phyloP scores from a whole-genome alignment of 2,888 invertebrate genomes.

The Epistrophe grossulariae region DNA sequence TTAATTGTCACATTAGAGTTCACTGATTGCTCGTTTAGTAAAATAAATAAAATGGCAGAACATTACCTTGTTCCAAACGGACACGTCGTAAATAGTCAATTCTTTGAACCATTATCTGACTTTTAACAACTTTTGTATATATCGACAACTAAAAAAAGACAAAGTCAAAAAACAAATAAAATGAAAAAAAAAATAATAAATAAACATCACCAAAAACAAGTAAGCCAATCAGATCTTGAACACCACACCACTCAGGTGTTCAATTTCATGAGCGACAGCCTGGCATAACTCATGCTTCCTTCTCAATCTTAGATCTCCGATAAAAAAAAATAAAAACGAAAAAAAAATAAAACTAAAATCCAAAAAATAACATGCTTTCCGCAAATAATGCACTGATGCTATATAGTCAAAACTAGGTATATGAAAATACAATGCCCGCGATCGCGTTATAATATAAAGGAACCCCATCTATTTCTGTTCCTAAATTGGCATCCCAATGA shows the following conservation, averaged over 20 bases:
- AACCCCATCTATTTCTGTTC: constrained; percentile 56
- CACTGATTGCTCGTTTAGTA: constrained; percentile 42
- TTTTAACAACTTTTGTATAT: constrained; percentile 52
- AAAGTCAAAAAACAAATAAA: too few relatives aligned
- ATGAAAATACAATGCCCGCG: constrained; percentile 31
- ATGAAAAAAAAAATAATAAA: background rate
- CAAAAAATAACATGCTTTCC: constrained; percentile 52
- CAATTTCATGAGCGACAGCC: constrained; percentile 75
- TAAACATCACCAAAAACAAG: constrained; percentile 56
- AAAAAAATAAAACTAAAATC: background rate
- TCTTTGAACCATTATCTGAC: constrained; percentile 52
- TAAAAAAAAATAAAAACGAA: background rate
- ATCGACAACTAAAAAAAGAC: background rate
- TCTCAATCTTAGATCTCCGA: constrained; percentile 58
- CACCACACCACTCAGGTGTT: constrained; percentile 73
- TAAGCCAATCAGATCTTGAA: constrained; percentile 71
- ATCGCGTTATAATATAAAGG: constrained; percentile 59
- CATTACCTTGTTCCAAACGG: constrained; percentile 38
- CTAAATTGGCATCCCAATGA: constrained; percentile 74
- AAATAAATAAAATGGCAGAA: constrained; percentile 28
- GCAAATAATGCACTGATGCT: constrained; percentile 54
- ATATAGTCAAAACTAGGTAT: background rate
- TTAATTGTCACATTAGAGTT: constrained; percentile 60
- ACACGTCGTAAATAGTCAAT: constrained; percentile 61
- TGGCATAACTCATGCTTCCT: constrained; percentile 72